Evolutionary conservation across 2,888 invertebrate species (phyloP).

Genomic region (Trichogramma dendrolimi): DNA sequence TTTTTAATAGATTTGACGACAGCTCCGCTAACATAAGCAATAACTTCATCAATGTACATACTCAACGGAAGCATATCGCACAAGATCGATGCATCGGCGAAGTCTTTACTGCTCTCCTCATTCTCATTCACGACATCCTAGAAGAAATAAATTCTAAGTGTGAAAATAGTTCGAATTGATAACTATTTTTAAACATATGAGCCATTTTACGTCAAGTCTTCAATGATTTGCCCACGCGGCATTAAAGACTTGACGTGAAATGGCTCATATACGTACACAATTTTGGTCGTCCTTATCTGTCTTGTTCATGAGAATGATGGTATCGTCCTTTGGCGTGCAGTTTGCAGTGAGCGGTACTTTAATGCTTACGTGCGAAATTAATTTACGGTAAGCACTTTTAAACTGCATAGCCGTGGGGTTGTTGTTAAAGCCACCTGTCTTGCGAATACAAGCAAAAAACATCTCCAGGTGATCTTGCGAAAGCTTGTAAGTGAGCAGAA

Average conservation of each 20-base stretch:
- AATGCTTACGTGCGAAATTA: slow-evolving; percentile 26
- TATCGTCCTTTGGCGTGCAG: slow-evolving; percentile 18
- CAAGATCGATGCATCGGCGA: too few relatives aligned
- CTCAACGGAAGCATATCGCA: too few relatives aligned
- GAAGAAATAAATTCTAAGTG: too few relatives aligned
- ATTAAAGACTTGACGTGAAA: too few relatives aligned
- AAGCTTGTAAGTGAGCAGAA: slow-evolving; percentile 25
- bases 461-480: slow-evolving; percentile 28
- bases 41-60: background rate
- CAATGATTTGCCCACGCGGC: too few relatives aligned
- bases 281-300: too few relatives aligned
- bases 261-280: too few relatives aligned
- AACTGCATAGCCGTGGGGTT: slow-evolving; percentile 22
- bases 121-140: too few relatives aligned
- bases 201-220: too few relatives aligned
- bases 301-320: background rate
- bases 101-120: too few relatives aligned
- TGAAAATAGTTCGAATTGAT: too few relatives aligned
- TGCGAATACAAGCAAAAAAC: slow-evolving; percentile 26
- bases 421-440: slow-evolving; percentile 27
- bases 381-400: background rate
- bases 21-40: slow-evolving; percentile 2
- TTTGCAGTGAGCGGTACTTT: slow-evolving; percentile 18
- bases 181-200: too few relatives aligned
- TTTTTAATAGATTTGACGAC: background rate